Evolutionary conservation across 1,140 invertebrate species (phyloP).

Genomic region (Pemphigus obesinymphae): DNA sequence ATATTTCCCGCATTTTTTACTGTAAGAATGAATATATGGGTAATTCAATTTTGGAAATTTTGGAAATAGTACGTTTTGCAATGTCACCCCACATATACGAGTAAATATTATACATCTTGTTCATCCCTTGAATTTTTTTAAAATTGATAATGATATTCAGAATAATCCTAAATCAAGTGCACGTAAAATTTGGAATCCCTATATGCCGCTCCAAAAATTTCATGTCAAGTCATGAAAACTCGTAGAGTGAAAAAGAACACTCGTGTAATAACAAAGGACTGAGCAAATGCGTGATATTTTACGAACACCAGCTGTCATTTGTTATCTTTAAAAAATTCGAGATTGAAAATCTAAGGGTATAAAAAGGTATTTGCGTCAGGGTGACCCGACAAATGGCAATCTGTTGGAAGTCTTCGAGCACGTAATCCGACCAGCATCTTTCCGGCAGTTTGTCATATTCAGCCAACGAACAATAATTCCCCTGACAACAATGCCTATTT

Average conservation of each 20-base stretch:
- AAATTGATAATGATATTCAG: no score
- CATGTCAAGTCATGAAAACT: no score
- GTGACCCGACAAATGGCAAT: background rate
- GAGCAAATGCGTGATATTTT: background rate
- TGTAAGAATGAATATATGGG: no score
- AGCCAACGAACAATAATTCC: background rate
- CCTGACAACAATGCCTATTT: background rate
- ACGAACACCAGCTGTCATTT: background rate
- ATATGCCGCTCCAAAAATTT: no score
- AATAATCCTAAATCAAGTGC: no score
- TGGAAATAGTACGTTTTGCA: no score
- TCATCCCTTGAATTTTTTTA: no score
- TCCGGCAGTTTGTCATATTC: background rate
- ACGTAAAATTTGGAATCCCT: no score
- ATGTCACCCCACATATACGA: no score
- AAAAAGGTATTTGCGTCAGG: background rate
- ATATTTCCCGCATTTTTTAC: no score
- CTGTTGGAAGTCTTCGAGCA: background rate
- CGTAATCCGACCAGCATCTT: background rate
- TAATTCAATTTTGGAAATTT: no score
- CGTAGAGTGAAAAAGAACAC: background rate
- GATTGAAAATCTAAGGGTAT: background rate
- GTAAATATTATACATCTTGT: no score
- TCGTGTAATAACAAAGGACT: background rate
- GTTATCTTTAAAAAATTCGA: background rate